Conservation (phyloP, 2,797 vertebrate species). For the Macropus fuliginosus region DNA sequence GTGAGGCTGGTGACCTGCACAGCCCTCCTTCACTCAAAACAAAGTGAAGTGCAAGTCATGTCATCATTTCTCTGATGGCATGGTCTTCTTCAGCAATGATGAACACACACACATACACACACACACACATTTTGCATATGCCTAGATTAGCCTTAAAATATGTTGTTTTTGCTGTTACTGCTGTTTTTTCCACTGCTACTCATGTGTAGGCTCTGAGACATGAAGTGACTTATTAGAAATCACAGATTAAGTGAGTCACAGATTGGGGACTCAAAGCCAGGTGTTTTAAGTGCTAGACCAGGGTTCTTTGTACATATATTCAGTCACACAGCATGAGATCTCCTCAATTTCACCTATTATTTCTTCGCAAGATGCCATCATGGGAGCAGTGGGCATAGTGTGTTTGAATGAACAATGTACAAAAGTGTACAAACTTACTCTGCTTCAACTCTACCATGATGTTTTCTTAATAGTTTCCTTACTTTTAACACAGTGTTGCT, state of each 20-base stretch:
- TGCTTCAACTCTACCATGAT: constrained; percentile 10
- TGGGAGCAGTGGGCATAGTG: background rate
- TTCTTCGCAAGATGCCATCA: background rate
- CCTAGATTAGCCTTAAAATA: background rate
- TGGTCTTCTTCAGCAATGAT: too few relatives aligned
- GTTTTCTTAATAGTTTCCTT: constrained; percentile 57
- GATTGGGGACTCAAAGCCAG: background rate
- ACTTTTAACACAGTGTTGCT: constrained; percentile 17
- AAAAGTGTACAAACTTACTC: constrained; percentile 18
- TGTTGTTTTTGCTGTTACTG: background rate
- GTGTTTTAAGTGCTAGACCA: background rate
- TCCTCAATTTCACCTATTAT: background rate
- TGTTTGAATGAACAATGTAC: constrained; percentile 22
- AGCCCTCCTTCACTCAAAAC: too few relatives aligned
- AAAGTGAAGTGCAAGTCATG: too few relatives aligned
- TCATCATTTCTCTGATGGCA: too few relatives aligned
- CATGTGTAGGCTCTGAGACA: background rate
- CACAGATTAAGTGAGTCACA: background rate
- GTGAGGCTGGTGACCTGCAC: too few relatives aligned
- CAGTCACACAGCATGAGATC: background rate
- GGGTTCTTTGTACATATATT: background rate
- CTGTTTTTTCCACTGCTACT: background rate
- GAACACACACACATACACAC: too few relatives aligned
- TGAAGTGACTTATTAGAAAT: background rate
- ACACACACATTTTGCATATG: background rate